These are phyloP conservation scores for Triplophysa bombifrons DNA, from an alignment of 2,797 vertebrate species.

Conservation along the genomic window DNA sequence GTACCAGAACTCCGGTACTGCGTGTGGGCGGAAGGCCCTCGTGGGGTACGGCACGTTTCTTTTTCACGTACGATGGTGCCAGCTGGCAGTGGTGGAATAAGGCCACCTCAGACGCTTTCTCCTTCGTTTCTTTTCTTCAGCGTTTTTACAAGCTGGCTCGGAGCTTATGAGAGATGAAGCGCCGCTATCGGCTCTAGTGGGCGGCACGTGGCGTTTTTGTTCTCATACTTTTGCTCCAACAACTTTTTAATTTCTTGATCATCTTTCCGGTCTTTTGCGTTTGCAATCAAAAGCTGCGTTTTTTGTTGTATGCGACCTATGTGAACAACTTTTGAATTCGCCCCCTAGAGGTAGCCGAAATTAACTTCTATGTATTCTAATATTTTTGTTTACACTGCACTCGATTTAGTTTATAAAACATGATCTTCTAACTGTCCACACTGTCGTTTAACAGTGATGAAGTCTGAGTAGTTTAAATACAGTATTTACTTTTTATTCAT, in stretches of 20 bases:
- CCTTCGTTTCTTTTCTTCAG: slow-evolving; percentile 21
- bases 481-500: too few relatives aligned
- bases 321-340: not conserved
- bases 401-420: too few relatives aligned
- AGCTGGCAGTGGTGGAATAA: slow-evolving; percentile 31
- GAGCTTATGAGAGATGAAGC: not conserved
- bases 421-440: too few relatives aligned
- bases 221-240: not conserved
- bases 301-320: not conserved
- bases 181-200: not conserved
- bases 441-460: too few relatives aligned
- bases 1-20: slow-evolving; percentile 12
- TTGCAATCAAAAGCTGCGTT: not conserved
- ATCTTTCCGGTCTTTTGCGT: not conserved
- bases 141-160: slow-evolving; percentile 28
- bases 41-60: slow-evolving; percentile 42
- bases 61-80: slow-evolving; percentile 11
- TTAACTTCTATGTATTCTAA: too few relatives aligned
- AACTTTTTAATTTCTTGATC: not conserved
- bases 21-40: slow-evolving; percentile 62
- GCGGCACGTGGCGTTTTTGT: slow-evolving; percentile 8
- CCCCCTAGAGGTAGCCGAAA: not conserved
- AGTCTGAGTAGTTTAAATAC: too few relatives aligned
- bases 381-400: too few relatives aligned
- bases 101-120: slow-evolving; percentile 34